Percentiles rank a stretch among this genome's conserved stretches.
Evolutionary conservation across 2,797 vertebrate species (phyloP).

Genomic region (Dicrostonyx torquatus): DNA sequence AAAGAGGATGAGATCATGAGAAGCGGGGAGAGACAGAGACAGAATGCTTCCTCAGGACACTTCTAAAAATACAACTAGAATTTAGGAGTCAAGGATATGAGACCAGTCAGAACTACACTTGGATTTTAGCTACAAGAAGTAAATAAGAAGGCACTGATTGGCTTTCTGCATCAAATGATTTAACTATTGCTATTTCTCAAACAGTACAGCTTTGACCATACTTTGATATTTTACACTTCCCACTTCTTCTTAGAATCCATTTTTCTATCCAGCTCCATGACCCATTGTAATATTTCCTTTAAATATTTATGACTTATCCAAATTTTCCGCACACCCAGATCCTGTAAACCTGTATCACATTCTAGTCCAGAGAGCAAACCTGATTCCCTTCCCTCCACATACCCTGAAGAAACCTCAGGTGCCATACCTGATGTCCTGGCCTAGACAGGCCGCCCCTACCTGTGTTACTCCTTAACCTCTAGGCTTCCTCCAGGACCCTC

Average conservation of each 20-base stretch:
- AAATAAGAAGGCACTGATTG: not conserved
- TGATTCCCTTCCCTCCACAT: not conserved
- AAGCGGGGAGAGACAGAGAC: not conserved
- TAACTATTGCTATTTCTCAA: not conserved
- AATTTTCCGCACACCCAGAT: not conserved
- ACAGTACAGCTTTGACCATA: not conserved
- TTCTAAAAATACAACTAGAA: not conserved
- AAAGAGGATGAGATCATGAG: not conserved
- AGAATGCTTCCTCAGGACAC: not conserved
- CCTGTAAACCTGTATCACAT: not conserved
- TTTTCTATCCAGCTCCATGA: not conserved
- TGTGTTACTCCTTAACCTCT: not conserved
- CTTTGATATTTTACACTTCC: not conserved
- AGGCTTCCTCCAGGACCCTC: not conserved
- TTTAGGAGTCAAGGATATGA: not conserved
- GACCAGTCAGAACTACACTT: not conserved
- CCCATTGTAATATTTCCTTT: not conserved
- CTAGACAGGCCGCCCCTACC: not conserved
- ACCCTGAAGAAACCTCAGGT: not conserved
- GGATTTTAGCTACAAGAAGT: not conserved
- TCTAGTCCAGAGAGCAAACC: not conserved
- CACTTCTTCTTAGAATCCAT: not conserved
- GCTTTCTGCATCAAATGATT: not conserved
- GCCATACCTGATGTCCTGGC: not conserved
- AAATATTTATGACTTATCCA: not conserved